Evolutionary conservation across 2,797 vertebrate species (phyloP).

Genomic region (Tolypeutes matacus): DNA sequence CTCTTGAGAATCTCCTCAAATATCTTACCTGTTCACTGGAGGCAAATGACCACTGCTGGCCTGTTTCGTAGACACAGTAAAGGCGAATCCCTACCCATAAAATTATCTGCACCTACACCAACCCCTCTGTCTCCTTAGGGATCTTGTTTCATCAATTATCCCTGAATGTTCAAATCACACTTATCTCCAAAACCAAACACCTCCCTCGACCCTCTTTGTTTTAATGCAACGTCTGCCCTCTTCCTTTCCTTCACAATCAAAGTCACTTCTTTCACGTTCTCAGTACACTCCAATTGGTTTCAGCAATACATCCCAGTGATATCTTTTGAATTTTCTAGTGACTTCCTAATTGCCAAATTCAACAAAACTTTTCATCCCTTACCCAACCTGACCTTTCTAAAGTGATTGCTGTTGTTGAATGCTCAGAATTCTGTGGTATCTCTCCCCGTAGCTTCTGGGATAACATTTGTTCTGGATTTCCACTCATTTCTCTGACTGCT

Average conservation of each 20-base stretch:
- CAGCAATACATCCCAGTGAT: background rate
- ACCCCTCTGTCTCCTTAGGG: background rate
- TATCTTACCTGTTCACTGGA: accelerated
- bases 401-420: background rate
- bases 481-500: no score
- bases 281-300: background rate
- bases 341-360: background rate
- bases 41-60: background rate
- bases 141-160: background rate
- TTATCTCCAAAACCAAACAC: background rate
- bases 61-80: background rate
- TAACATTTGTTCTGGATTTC: background rate
- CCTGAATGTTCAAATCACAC: background rate
- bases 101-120: background rate
- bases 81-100: background rate
- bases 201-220: no score
- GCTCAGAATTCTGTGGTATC: background rate
- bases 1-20: background rate
- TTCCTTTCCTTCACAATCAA: background rate
- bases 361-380: background rate
- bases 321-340: background rate
- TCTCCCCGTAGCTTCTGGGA: background rate
- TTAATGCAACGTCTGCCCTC: no score
- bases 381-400: background rate
- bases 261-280: background rate